Evolutionary conservation across 2,113 vertebrate genomes (phyloP), one percentile per base, ranked within the genome.

Genomic region (Glaucidium brasilianum): DNA sequence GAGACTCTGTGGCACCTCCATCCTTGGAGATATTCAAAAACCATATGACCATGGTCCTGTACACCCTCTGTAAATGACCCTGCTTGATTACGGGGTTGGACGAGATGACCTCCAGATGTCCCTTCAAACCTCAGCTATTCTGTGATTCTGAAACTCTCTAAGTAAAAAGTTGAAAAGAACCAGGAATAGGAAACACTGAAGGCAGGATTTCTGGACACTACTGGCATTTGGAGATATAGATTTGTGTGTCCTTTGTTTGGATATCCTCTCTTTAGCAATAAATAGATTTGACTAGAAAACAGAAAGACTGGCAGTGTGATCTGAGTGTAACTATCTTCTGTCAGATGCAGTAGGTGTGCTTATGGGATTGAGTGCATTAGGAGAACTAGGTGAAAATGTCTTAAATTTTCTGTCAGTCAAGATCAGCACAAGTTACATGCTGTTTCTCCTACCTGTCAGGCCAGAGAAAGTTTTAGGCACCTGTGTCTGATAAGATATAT

Each of bases 151-250:
- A 72, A 37, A 63, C 59, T 63, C 35, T 53, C 41, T 43, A 62
- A 3, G 3, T 5, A 66, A 81, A 84, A 76, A 10, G 12, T 34
- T 80, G 22, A 13, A 11, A 58, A 73, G 5, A 55, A 4, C 6
- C 11, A 43, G 19, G 18, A 37, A 35, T 1, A 50, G 4, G 6
- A 79, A 85, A 37, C 8, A 14, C 4, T 4, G 10, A 37, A 66
- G 16, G 20, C 9, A 49, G 21, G n/a, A 55, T 35, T 84, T 90
- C 49, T 67, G 25, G 37, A 34, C 4, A 19, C 5, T 80, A 21
- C 14, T 34, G 6, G 15, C 4, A 15, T 4, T 6, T 30, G 19
- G 5, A 83, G 8, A 34, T n/a, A 39, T 0, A 34, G 15, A 11
- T 71, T 58, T 86, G 2, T 26, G 18, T 72, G 25, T 3, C 27